Percentiles rank a stretch among this genome's conserved stretches.
phyloP scores from a whole-genome alignment of 2,888 invertebrate genomes.

The Pterostichus niger region DNA sequence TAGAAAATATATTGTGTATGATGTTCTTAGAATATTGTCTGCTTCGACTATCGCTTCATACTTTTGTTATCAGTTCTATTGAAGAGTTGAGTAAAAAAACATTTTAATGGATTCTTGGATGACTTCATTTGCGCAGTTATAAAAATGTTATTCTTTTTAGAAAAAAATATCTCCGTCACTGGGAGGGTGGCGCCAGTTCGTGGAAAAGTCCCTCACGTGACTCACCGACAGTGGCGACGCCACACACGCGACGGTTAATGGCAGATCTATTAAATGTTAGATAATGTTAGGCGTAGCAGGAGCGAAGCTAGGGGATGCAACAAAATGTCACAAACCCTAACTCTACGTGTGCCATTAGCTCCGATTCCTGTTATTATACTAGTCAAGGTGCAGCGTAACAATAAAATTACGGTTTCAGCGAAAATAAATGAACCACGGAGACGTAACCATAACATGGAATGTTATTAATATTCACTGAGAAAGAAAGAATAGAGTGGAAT shows the following conservation, averaged over 20 bases:
- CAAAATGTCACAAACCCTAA: slow-evolving; percentile 55
- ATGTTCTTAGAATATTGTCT: too few species aligned
- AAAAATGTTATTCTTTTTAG: slow-evolving; percentile 8
- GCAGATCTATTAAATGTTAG: slow-evolving; percentile 64
- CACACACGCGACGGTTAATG: slow-evolving; percentile 59
- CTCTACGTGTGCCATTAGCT: slow-evolving; percentile 53
- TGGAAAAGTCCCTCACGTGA: slow-evolving; percentile 56
- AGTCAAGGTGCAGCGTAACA: slow-evolving; percentile 55
- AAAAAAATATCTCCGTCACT: slow-evolving; percentile 9
- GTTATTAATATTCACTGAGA: slow-evolving; percentile 30
- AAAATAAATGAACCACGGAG: slow-evolving; percentile 60
- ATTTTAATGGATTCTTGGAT: too few species aligned
- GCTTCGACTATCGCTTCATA: too few species aligned
- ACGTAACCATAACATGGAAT: slow-evolving; percentile 39
- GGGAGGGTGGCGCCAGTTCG: slow-evolving; percentile 32
- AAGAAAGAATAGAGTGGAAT: slow-evolving; percentile 22
- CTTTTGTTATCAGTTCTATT: too few species aligned
- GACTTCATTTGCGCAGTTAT: not conserved
- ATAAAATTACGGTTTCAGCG: slow-evolving; percentile 57
- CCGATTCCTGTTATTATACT: slow-evolving; percentile 59
- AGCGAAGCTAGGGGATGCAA: slow-evolving; percentile 57
- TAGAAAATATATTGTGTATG: too few species aligned
- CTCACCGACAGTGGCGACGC: slow-evolving; percentile 35
- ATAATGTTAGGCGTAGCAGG: slow-evolving; percentile 49
- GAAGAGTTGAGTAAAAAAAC: too few species aligned